phyloP scores from a whole-genome alignment of 2,888 invertebrate genomes.

The Drosophila tanythrix region DNA sequence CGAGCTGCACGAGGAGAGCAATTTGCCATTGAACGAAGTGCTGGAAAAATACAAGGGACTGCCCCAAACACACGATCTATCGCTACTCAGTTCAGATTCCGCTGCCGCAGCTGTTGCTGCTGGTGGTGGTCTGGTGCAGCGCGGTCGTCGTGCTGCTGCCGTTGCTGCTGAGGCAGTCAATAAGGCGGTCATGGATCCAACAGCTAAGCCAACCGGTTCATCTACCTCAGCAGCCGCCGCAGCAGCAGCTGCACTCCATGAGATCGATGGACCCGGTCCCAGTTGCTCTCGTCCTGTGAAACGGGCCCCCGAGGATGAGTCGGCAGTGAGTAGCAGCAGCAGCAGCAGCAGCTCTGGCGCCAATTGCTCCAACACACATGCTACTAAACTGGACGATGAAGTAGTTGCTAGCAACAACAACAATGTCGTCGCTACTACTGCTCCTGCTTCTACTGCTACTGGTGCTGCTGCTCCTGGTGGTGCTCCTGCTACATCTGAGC shows the following conservation, averaged over 20 bases:
- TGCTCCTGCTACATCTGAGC: conserved; percentile 62
- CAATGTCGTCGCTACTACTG: conserved; percentile 31
- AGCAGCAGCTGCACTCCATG: conserved; percentile 67
- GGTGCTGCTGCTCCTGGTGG: background rate
- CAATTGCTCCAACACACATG: conserved; percentile 54
- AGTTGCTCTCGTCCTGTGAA: conserved; percentile 65
- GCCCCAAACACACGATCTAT: conserved; percentile 75
- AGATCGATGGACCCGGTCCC: conserved; percentile 63
- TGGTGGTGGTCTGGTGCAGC: conserved; percentile 85
- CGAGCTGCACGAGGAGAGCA: conserved; percentile 94
- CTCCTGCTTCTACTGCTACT: conserved; percentile 42
- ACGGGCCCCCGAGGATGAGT: conserved; percentile 81
- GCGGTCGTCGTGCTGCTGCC: conserved; percentile 86
- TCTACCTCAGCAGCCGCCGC: conserved; percentile 82
- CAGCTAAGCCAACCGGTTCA: conserved; percentile 80
- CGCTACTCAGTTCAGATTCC: conserved; percentile 77
- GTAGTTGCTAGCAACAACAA: conserved; percentile 66
- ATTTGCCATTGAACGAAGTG: conserved; percentile 95
- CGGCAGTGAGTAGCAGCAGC: conserved; percentile 82
- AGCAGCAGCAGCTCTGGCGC: conserved; percentile 79
- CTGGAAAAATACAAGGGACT: conserved; percentile 90
- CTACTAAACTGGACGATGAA: conserved; percentile 34
- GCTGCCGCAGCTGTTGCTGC: conserved; percentile 81
- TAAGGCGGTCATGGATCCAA: conserved; percentile 81
- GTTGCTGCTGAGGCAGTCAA: conserved; percentile 84